Evolutionary conservation across 2,113 vertebrate genomes (phyloP).

Genomic region (Varanus komodoensis): DNA sequence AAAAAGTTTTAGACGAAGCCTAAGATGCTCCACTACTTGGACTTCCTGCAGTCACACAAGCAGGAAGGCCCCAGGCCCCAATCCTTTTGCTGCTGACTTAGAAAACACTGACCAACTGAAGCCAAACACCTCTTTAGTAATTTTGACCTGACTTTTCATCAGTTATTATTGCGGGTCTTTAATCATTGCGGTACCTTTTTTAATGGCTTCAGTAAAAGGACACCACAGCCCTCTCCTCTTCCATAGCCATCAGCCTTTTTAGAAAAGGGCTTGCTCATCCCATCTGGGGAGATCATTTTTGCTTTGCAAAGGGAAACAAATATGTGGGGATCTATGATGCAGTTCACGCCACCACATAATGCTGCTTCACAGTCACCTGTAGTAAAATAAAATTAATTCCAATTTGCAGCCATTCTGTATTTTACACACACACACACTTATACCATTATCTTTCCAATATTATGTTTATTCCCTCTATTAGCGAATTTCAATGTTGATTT

Average conservation of each 20-base stretch:
- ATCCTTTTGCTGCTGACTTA: no score
- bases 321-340: constrained; percentile 81
- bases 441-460: no score
- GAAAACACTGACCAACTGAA: not conserved
- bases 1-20: no score
- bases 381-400: not conserved
- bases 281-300: constrained; percentile 88
- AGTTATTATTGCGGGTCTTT: not conserved
- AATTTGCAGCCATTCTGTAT: not conserved
- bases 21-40: no score
- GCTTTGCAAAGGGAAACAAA: constrained; percentile 88
- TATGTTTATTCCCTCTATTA: no score
- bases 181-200: constrained; percentile 72
- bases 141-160: not conserved
- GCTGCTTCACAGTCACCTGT: constrained; percentile 86
- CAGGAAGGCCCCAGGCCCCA: no score
- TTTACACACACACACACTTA: no score
- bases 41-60: no score
- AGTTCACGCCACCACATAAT: constrained; percentile 86
- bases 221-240: constrained; percentile 88
- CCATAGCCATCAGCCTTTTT: constrained; percentile 85
- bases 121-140: not conserved
- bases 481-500: no score
- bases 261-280: constrained; percentile 87
- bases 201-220: constrained; percentile 84